Percentiles rank a stretch among this genome's conserved stretches.
phyloP scores from a whole-genome alignment of 1,140 invertebrate genomes.

The Drosophila serrata region DNA sequence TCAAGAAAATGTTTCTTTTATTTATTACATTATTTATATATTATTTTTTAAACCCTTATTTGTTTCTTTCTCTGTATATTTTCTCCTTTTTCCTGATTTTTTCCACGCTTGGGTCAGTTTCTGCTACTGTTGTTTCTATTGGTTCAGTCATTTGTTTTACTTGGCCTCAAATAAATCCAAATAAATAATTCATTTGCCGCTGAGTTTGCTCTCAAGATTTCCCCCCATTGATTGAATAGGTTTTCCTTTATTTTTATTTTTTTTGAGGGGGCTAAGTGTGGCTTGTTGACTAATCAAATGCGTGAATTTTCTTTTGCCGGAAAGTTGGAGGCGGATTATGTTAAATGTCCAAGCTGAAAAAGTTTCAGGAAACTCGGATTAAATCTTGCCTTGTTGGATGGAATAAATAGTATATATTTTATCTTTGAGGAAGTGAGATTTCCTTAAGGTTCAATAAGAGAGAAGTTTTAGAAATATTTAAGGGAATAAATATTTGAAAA shows the following conservation, averaged over 20 bases:
- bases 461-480: neutral
- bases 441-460: no score
- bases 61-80: neutral
- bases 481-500: neutral
- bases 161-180: constrained; percentile 83
- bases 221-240: constrained; percentile 37
- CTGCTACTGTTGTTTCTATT: constrained; percentile 53
- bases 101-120: constrained; percentile 19
- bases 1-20: neutral
- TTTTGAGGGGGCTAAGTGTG: neutral
- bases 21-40: no score
- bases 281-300: constrained; percentile 58
- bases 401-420: neutral
- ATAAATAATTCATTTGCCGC: constrained; percentile 78
- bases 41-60: neutral
- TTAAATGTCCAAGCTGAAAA: constrained; percentile 13
- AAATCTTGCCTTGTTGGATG: neutral
- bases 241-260: neutral
- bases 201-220: constrained; percentile 64
- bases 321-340: constrained; percentile 22
- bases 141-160: constrained; percentile 80
- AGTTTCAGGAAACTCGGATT: neutral
- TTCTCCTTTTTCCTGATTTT: constrained; percentile 16
- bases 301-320: constrained; percentile 17
- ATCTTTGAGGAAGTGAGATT: no score